A percentile compares a stretch with the other conserved stretches of the same genome.
These are phyloP conservation scores for Climacteris rufus DNA, from an alignment of 2,113 vertebrate species.

Conservation along the genomic window DNA sequence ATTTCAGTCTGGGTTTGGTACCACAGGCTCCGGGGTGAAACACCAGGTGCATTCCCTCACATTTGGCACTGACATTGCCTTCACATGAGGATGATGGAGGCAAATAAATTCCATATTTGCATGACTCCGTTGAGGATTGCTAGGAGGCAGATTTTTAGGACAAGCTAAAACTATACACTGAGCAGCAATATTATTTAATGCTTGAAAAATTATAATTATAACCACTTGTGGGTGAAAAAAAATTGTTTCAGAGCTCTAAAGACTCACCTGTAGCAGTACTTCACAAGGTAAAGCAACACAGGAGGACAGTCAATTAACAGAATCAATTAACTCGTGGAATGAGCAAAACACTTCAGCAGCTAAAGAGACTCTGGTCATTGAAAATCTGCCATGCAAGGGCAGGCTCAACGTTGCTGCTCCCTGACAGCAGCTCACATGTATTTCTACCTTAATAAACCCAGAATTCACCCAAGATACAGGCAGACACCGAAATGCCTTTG, in stretches of 20 bases:
- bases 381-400: background rate
- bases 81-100: fast-evolving
- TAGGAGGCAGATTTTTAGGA: background rate
- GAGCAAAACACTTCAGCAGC: background rate
- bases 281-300: background rate
- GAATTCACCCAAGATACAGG: background rate
- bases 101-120: background rate
- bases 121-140: background rate
- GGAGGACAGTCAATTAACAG: background rate
- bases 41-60: background rate
- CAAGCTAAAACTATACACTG: background rate
- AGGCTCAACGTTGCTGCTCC: background rate
- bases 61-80: background rate
- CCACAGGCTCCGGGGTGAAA: background rate
- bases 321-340: background rate
- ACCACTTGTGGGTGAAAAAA: too few relatives aligned
- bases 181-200: background rate
- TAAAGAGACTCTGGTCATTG: background rate
- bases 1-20: background rate
- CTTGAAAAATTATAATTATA: background rate
- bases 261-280: background rate
- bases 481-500: background rate
- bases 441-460: slow-evolving; percentile 16
- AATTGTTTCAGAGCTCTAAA: background rate
- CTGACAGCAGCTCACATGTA: background rate